phyloP scores from a whole-genome alignment of 1,140 invertebrate species.

The Caligus rogercresseyi region DNA sequence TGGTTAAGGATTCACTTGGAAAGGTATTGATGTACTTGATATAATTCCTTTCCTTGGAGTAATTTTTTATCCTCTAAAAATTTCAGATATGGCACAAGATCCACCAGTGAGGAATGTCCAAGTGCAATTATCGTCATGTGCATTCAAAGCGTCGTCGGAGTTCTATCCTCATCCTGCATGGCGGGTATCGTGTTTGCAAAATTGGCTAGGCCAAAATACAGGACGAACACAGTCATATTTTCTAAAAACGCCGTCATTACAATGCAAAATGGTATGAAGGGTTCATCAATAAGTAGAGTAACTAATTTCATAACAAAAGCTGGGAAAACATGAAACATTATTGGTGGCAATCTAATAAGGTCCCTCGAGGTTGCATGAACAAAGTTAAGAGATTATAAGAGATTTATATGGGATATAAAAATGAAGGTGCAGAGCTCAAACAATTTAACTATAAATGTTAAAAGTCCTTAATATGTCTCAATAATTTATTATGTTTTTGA shows the following conservation, averaged over 20 bases:
- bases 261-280: slow-evolving; percentile 53
- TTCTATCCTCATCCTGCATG: slow-evolving; percentile 55
- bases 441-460: no score
- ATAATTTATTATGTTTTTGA: no score
- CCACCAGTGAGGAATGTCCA: slow-evolving; percentile 82
- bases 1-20: no score
- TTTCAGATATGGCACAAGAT: slow-evolving; percentile 52
- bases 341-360: no score
- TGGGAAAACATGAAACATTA: not conserved
- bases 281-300: not conserved
- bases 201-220: slow-evolving; percentile 85
- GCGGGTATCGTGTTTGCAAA: slow-evolving; percentile 89
- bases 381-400: no score
- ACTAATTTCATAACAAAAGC: no score
- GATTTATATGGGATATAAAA: no score
- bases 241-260: slow-evolving; percentile 83
- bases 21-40: no score
- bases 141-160: slow-evolving; percentile 72
- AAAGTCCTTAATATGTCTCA: no score
- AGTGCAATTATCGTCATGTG: slow-evolving; percentile 93
- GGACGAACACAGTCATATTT: slow-evolving; percentile 87
- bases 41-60: no score
- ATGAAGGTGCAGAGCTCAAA: no score
- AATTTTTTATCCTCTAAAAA: slow-evolving; percentile 43
- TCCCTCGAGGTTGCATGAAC: no score